These are phyloP conservation scores for Cygnus buccinator DNA, from an alignment of 2,113 vertebrate genomes.

Conservation along the genomic window DNA sequence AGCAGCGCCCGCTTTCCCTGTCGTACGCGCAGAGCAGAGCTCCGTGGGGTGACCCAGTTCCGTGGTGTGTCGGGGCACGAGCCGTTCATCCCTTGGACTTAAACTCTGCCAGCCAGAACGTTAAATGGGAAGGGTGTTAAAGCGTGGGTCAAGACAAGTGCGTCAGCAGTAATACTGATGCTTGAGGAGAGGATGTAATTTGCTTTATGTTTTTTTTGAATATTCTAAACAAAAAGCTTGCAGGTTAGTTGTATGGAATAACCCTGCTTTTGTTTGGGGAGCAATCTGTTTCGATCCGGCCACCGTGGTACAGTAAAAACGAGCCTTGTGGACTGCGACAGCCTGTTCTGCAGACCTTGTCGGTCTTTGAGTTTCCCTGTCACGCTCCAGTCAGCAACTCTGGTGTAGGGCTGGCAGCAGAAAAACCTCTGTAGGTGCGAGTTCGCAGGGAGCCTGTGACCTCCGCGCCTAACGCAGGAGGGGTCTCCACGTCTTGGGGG, in stretches of 20 bases:
- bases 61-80: background rate
- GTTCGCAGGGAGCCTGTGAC: background rate
- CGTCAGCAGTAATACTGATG: background rate
- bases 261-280: background rate
- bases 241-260: background rate
- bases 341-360: background rate
- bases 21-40: background rate
- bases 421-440: background rate
- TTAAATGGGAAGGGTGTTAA: background rate
- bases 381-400: accelerated
- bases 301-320: accelerated
- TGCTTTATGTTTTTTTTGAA: background rate
- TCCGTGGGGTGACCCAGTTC: slow-evolving; percentile 26
- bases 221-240: background rate
- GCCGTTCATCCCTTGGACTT: slow-evolving; percentile 50
- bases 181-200: background rate
- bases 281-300: background rate
- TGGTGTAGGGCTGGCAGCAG: background rate
- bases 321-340: background rate
- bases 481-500: background rate
- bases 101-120: slow-evolving; percentile 32
- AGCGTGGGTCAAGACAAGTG: background rate
- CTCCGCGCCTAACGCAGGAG: background rate
- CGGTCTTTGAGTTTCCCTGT: background rate
- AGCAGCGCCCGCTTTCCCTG: background rate